phyloP scores from a whole-genome alignment of 53 echinoderm and acorn worm genomes.

The Astropecten irregularis region DNA sequence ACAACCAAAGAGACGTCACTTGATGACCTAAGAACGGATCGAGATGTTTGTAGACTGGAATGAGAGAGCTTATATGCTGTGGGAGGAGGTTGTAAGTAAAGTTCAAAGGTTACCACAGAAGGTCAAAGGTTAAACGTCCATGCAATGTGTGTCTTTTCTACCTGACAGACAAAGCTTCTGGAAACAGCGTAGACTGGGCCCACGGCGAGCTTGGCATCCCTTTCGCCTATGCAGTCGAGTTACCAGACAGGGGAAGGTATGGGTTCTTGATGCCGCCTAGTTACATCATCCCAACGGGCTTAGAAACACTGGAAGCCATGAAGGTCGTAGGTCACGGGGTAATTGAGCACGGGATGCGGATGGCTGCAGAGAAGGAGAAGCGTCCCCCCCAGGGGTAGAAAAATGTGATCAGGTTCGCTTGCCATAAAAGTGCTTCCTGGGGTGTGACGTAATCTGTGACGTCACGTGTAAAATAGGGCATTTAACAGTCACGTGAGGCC shows the following conservation, averaged over 20 bases:
- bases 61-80: no score
- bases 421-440: slow-evolving; percentile 23
- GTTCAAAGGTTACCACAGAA: no score
- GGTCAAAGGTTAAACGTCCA: no score
- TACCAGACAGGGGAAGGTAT: slow-evolving; percentile 26
- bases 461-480: no score
- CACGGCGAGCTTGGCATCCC: neutral
- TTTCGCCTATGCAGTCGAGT: slow-evolving; percentile 49
- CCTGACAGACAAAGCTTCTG: slow-evolving; percentile 39
- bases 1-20: no score
- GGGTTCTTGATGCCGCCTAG: slow-evolving; percentile 39
- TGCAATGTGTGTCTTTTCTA: no score
- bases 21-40: no score
- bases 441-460: slow-evolving; percentile 29
- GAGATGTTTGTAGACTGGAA: no score
- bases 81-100: no score
- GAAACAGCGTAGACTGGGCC: slow-evolving; percentile 48
- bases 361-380: neutral
- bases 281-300: slow-evolving; percentile 30
- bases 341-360: neutral
- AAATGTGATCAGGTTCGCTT: no score
- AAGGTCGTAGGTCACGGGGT: slow-evolving; percentile 43
- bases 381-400: no score
- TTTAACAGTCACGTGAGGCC: neutral
- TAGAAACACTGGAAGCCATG: slow-evolving; percentile 44